A percentile compares a stretch with the other conserved stretches of the same genome.
phyloP scores from a whole-genome alignment of 2,888 invertebrate genomes.

The Pandemis heparana region DNA sequence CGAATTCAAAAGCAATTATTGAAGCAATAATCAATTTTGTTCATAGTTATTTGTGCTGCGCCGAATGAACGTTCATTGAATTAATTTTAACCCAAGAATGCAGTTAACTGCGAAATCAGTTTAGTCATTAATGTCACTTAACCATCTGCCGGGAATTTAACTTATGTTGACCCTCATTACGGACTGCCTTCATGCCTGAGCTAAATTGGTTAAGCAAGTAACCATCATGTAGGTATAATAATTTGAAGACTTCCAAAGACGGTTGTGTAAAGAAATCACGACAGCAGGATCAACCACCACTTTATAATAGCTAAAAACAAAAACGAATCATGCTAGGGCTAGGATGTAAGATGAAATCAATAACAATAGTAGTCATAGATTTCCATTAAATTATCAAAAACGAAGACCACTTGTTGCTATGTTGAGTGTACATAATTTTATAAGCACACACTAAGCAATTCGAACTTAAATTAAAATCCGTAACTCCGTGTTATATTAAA shows the following conservation, averaged over 20 bases:
- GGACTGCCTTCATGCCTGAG: constrained; percentile 12
- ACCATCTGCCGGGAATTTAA: constrained; percentile 15
- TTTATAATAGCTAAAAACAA: neutral
- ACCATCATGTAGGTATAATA: constrained; percentile 6
- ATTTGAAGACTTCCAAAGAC: constrained; percentile 1
- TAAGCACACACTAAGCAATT: neutral
- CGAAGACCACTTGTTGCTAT: neutral
- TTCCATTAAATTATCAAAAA: neutral
- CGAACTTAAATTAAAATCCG: neutral
- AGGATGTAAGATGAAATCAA: neutral
- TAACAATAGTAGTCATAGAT: neutral
- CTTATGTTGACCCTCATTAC: constrained; percentile 36
- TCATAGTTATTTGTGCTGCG: neutral
- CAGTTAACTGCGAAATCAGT: constrained; percentile 35
- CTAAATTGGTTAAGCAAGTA: constrained; percentile 34
- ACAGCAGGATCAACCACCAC: neutral
- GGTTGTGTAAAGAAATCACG: neutral
- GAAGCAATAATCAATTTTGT: neutral
- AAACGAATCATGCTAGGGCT: neutral
- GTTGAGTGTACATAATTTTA: neutral
- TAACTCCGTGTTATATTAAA: constrained; percentile 21
- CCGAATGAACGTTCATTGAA: constrained; percentile 7
- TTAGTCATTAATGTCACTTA: constrained; percentile 31
- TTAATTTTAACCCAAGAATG: constrained; percentile 14
- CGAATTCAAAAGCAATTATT: neutral